Evolutionary conservation across 1,140 invertebrate species (phyloP).

Genomic region (Scylla paramamosain): DNA sequence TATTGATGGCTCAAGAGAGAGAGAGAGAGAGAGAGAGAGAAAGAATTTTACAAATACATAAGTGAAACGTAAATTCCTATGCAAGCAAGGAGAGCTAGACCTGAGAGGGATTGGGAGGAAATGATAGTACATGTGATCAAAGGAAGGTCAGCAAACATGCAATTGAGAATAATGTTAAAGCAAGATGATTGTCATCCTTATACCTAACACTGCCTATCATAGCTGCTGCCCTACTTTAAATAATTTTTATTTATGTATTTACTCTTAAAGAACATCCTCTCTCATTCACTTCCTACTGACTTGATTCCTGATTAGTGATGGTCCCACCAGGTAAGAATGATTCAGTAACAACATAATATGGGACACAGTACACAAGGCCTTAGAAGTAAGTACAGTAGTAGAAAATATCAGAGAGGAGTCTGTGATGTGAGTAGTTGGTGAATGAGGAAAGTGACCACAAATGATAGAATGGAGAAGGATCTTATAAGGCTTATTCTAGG

Average conservation of each 20-base stretch:
- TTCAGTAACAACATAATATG: too few relatives aligned
- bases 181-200: background rate
- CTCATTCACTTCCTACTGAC: background rate
- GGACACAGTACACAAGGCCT: too few relatives aligned
- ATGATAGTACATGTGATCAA: background rate
- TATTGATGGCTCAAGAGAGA: background rate
- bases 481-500: too few relatives aligned
- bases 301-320: background rate
- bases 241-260: too few relatives aligned
- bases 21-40: conserved; percentile 26
- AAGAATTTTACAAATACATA: background rate
- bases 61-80: background rate
- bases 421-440: too few relatives aligned
- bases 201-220: background rate
- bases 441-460: too few relatives aligned
- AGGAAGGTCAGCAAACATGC: background rate
- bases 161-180: background rate
- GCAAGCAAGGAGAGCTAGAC: background rate
- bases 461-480: too few relatives aligned
- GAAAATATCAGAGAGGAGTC: too few relatives aligned
- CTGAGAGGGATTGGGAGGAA: background rate
- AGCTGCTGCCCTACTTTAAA: background rate
- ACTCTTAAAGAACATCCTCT: background rate
- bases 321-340: background rate
- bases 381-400: too few relatives aligned